Evolutionary conservation across 2,797 vertebrate species (phyloP).

Genomic region (Thamnophis elegans): DNA sequence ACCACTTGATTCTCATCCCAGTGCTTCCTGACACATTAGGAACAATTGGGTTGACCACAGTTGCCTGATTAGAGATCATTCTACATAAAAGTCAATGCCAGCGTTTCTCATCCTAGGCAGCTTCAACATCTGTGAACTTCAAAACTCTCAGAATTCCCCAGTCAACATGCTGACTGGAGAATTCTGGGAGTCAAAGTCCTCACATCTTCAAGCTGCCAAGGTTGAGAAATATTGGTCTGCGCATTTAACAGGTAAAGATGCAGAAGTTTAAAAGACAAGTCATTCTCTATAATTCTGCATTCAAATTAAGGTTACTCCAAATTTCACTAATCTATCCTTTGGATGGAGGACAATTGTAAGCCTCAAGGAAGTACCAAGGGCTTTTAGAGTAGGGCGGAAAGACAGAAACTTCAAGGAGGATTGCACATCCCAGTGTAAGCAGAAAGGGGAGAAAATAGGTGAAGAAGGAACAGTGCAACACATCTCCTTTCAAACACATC

Average conservation of each 20-base stretch:
- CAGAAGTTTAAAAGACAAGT: neutral
- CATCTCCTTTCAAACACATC: neutral
- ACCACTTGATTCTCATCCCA: neutral
- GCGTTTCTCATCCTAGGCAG: neutral
- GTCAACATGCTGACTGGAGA: neutral
- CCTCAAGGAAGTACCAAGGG: neutral
- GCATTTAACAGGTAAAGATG: neutral
- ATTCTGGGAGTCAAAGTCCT: neutral
- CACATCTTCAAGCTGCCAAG: neutral
- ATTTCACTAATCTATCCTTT: neutral
- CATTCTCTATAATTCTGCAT: neutral
- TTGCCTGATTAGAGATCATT: neutral
- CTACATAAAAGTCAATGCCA: neutral
- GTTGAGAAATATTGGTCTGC: neutral
- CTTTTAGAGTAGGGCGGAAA: neutral
- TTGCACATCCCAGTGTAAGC: neutral
- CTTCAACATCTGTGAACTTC: neutral
- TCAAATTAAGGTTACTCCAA: neutral
- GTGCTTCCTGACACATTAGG: neutral
- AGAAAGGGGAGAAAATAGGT: neutral
- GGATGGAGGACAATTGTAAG: neutral
- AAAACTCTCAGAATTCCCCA: neutral
- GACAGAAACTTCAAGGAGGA: neutral
- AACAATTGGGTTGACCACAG: neutral
- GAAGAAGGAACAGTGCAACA: neutral